Evolutionary conservation across 2,797 vertebrate species (phyloP).

Genomic region (Schizopygopsis pylzovi): DNA sequence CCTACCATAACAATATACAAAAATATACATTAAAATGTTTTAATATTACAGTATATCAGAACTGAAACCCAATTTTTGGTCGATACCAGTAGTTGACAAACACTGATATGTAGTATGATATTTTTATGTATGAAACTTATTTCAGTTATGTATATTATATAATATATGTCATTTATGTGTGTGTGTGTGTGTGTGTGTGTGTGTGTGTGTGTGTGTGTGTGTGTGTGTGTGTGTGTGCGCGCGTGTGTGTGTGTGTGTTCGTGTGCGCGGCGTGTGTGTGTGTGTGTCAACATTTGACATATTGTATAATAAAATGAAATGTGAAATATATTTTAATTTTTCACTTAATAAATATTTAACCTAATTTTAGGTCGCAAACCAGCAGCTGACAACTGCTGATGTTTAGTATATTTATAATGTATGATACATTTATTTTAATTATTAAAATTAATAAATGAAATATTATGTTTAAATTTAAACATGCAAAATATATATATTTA

Average conservation of each 20-base stretch:
- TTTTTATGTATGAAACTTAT: neutral
- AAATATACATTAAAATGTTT: neutral
- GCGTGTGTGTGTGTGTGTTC: no score
- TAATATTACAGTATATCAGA: neutral
- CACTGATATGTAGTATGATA: neutral
- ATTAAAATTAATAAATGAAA: neutral
- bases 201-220: no score
- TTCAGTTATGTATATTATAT: neutral
- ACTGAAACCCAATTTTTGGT: neutral
- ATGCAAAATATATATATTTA: neutral
- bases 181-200: no score
- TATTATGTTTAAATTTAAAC: neutral
- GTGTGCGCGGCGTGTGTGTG: no score
- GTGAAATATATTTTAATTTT: neutral
- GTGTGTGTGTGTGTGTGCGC: no score
- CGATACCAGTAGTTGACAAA: neutral
- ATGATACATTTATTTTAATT: neutral
- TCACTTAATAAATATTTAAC: neutral
- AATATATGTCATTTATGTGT: neutral
- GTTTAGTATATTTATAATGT: neutral
- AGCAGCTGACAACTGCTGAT: neutral
- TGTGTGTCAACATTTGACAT: neutral
- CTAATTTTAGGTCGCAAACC: neutral
- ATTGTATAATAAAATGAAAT: neutral
- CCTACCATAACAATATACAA: neutral